These are phyloP conservation scores for Amorpha juglandis DNA, from an alignment of 2,888 invertebrate species.

Conservation along the genomic window DNA sequence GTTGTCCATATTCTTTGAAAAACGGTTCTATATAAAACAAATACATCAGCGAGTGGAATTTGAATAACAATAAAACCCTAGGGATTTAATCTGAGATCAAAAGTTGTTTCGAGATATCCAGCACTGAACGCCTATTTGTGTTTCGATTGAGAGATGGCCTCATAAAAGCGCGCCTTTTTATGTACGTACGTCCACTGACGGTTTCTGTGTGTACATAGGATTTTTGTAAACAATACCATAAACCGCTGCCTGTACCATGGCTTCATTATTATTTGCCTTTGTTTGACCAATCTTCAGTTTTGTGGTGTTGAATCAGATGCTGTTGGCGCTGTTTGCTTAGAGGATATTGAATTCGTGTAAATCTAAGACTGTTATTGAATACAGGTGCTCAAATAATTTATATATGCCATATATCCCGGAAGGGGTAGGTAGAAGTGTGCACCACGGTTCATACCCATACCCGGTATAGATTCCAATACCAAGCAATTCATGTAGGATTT, in stretches of 20 bases:
- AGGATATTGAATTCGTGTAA: neutral
- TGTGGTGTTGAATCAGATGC: slow-evolving; percentile 20
- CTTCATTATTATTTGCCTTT: slow-evolving; percentile 27
- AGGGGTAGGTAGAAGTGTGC: too few species aligned
- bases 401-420: neutral
- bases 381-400: neutral
- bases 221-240: slow-evolving; percentile 35
- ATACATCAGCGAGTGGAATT: neutral
- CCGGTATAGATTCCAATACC: too few species aligned
- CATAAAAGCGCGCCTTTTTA: slow-evolving; percentile 43
- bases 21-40: neutral
- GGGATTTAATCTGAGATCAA: slow-evolving; percentile 56
- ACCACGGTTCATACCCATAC: too few species aligned
- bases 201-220: slow-evolving; percentile 36
- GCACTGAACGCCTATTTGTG: slow-evolving; percentile 46
- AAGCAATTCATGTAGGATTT: too few species aligned
- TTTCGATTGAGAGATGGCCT: slow-evolving; percentile 41
- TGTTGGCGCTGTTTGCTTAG: neutral
- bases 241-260: slow-evolving; percentile 27
- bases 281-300: slow-evolving; percentile 26
- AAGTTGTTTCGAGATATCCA: slow-evolving; percentile 44
- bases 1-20: too few species aligned
- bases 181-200: slow-evolving; percentile 33
- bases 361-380: neutral
- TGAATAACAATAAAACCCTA: slow-evolving; percentile 22